phyloP scores from a whole-genome alignment of 2,888 invertebrate species.

The Epicampocera succincta region DNA sequence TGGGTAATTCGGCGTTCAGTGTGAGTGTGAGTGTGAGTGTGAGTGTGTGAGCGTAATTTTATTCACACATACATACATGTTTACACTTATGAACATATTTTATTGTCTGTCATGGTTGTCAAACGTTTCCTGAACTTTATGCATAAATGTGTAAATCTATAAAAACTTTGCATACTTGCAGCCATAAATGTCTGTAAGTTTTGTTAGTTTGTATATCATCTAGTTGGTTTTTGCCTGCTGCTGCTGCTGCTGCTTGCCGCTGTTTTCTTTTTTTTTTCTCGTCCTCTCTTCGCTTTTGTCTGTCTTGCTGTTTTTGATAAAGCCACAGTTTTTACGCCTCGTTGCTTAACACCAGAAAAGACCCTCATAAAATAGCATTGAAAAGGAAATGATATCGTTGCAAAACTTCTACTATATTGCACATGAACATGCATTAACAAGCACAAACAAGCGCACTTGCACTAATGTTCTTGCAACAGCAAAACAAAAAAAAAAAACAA shows the following conservation, averaged over 20 bases:
- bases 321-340: constrained; percentile 70
- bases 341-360: constrained; percentile 67
- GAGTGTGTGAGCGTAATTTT: constrained; percentile 14
- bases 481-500: no score
- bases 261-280: constrained; percentile 4
- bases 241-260: constrained; percentile 2
- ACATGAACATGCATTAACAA: constrained; percentile 65
- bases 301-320: constrained; percentile 31
- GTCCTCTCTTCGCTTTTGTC: background rate
- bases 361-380: constrained; percentile 69
- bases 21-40: constrained; percentile 6
- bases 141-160: constrained; percentile 39
- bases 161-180: constrained; percentile 8
- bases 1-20: background rate
- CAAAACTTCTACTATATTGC: constrained; percentile 65
- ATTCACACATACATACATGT: background rate
- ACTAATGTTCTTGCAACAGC: background rate
- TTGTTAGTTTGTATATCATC: constrained; percentile 60
- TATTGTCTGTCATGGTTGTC: constrained; percentile 68
- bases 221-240: constrained; percentile 36
- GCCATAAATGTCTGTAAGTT: constrained; percentile 44
- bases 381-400: constrained; percentile 69
- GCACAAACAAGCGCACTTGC: constrained; percentile 4
- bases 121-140: constrained; percentile 65
- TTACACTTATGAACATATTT: constrained; percentile 58